These are phyloP conservation scores for Burhinus oedicnemus DNA, from an alignment of 2,113 vertebrate genomes.

Conservation along the genomic window DNA sequence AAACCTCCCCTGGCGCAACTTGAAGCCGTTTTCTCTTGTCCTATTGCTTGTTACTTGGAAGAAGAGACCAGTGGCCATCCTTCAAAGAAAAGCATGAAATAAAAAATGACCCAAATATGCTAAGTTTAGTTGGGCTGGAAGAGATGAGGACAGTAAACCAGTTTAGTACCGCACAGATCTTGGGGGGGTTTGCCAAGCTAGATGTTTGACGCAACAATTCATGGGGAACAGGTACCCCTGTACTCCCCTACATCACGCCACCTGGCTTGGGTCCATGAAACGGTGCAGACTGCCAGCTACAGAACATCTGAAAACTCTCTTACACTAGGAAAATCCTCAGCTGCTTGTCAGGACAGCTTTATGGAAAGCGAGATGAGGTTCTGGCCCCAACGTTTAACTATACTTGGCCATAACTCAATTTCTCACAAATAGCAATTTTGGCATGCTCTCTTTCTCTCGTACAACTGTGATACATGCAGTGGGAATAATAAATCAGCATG, in stretches of 20 bases:
- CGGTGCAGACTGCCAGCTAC: background rate
- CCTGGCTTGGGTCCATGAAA: background rate
- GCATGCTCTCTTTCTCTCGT: slow-evolving; percentile 22
- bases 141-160: background rate
- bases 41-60: no score
- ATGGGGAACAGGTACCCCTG: background rate
- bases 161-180: background rate
- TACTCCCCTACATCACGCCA: background rate
- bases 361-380: slow-evolving; percentile 46
- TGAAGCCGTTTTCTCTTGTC: no score
- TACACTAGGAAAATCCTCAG: background rate
- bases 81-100: background rate
- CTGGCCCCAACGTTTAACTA: background rate
- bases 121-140: background rate
- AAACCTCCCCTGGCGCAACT: no score
- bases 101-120: background rate
- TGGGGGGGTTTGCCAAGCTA: rapidly evolving
- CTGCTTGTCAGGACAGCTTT: slow-evolving; percentile 38
- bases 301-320: slow-evolving; percentile 21
- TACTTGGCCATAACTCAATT: slow-evolving; percentile 28
- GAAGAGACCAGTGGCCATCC: no score
- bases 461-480: slow-evolving; percentile 5
- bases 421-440: slow-evolving; percentile 60
- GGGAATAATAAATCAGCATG: slow-evolving; percentile 52
- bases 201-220: background rate